These are phyloP conservation scores for Urocitellus parryii DNA, from an alignment of 2,113 vertebrate genomes.

Conservation along the genomic window DNA sequence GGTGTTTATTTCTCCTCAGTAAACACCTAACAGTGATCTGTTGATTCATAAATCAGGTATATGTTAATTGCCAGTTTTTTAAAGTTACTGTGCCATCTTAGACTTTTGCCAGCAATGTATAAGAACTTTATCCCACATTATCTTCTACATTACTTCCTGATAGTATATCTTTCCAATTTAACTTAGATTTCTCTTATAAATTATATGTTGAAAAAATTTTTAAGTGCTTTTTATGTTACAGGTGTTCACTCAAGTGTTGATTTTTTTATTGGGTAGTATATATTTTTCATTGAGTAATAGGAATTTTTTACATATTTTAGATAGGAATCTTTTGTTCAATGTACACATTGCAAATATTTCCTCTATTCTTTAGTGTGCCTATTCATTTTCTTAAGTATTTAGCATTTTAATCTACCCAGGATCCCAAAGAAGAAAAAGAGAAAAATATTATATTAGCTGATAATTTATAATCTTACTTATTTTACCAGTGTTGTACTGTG, in stretches of 20 bases:
- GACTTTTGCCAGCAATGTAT: slow-evolving; percentile 10
- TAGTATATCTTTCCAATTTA: background rate
- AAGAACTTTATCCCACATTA: slow-evolving; percentile 18
- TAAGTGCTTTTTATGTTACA: slow-evolving; percentile 19
- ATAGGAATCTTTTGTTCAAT: slow-evolving; percentile 7
- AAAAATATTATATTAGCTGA: background rate
- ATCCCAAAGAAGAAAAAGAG: slow-evolving; percentile 4
- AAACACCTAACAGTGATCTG: background rate
- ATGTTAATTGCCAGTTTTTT: slow-evolving; percentile 1
- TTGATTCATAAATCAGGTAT: background rate
- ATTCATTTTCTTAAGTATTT: background rate
- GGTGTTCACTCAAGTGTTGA: slow-evolving; percentile 23
- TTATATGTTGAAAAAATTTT: slow-evolving; percentile 10
- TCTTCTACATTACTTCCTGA: background rate
- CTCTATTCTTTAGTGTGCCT: background rate
- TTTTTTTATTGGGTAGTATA: slow-evolving; percentile 4
- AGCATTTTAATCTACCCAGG: background rate
- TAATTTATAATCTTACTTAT: background rate
- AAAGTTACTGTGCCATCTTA: slow-evolving; percentile 3
- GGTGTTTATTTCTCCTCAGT: slow-evolving; percentile 19
- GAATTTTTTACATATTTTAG: background rate
- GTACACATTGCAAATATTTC: background rate
- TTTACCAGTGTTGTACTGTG: background rate
- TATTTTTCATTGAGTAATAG: background rate
- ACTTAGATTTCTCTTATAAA: slow-evolving; percentile 4